Base-by-base conservation (phyloP, 2,113 vertebrate genomes). In the Takifugu flavidus region DNA sequence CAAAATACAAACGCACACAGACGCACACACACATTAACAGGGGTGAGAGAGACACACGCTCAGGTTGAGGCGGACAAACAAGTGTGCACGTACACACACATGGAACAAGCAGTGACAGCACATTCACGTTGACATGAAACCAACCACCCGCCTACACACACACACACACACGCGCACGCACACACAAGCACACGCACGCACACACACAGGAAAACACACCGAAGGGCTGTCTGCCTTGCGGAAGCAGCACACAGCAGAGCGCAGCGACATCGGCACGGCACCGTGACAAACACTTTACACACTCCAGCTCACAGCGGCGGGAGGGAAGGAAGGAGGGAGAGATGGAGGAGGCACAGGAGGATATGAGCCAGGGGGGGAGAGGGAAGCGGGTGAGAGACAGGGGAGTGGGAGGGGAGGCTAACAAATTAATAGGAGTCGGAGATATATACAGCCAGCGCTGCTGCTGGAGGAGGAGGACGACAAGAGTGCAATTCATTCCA, bases 211-310 rank as follows among this genome's bases (percentile, higher is more conserved):
- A 59, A 57, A 77, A 62, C 75, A 66, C 79, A 69, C 77, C 6
- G 51, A 11, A 68, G 75, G 34, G 62, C 83, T 78, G 72, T 75
- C 82, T 85, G 76, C 67, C n/a, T 77, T 25, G 74, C 72, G 59
- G 59, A 11, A 72, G 77, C 80, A 80, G 77, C 62, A 69, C 68
- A 78, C 67, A 72, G 81, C 80, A 64, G 84, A 77, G 75, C 79
- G 83, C 77, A 81, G 82, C 82, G 72, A 85, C 85, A 85, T 84
- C 81, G 74, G 78, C 84, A 82, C 82, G 82, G 79, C 85, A 81
- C 84, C 84, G 80, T 86, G 87, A 87, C 85, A 87, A 89, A 85
- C 84, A 87, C 87, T 86, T 87, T 87, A 84, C 87, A 85, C 83
- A 87, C 86, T 86, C 82, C 80, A 80, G 78, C 82, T 83, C 79